Evolutionary conservation across 2,113 vertebrate genomes (phyloP).

Genomic region (Cyanistes caeruleus): DNA sequence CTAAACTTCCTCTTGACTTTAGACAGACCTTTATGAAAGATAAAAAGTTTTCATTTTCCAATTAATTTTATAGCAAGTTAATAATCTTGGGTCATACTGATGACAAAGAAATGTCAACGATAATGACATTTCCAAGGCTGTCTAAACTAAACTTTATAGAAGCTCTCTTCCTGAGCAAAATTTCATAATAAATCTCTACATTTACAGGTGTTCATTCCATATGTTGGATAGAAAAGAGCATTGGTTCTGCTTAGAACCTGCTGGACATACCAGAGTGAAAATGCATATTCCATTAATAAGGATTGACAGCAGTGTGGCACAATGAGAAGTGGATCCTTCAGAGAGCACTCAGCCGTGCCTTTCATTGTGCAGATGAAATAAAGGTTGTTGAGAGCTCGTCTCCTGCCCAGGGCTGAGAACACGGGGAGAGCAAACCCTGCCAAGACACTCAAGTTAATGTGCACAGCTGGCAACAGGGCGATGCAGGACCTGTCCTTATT

Average conservation of each 20-base stretch:
- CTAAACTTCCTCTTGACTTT: not conserved
- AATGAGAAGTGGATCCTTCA: not conserved
- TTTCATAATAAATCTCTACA: not conserved
- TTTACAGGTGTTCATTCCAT: not conserved
- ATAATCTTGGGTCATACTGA: not conserved
- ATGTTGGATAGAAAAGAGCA: not conserved
- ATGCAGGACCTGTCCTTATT: not conserved
- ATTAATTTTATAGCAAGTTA: not conserved
- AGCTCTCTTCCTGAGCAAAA: not conserved
- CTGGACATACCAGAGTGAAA: not conserved
- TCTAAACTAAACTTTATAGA: not conserved
- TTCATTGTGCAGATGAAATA: not conserved
- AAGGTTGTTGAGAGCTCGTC: not conserved
- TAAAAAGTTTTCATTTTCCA: not conserved
- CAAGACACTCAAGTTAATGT: not conserved
- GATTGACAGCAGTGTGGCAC: not conserved
- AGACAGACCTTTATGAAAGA: not conserved
- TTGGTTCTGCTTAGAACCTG: not conserved
- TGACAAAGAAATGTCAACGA: not conserved
- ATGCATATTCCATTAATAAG: not conserved
- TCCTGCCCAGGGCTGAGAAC: not conserved
- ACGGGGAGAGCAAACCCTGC: not conserved
- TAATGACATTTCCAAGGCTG: not conserved
- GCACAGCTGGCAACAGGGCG: not conserved
- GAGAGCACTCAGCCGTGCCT: not conserved